phyloP scores from a whole-genome alignment of 2,888 invertebrate species.

The Agrotis exclamationis region DNA sequence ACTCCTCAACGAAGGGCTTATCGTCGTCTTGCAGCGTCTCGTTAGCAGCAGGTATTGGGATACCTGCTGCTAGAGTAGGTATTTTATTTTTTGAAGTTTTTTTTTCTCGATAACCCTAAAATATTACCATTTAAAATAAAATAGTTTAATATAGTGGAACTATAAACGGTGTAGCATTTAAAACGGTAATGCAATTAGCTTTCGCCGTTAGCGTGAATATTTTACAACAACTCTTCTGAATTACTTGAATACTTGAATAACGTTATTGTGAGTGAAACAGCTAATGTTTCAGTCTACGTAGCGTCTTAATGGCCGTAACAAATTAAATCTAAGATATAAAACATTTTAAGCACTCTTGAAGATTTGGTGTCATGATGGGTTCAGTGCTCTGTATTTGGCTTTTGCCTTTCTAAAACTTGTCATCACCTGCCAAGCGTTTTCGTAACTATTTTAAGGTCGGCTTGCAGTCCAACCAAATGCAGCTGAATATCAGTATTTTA shows the following conservation, averaged over 20 bases:
- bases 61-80: too few relatives aligned
- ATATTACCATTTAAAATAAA: conserved; percentile 29
- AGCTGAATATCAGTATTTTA: too few relatives aligned
- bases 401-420: neutral
- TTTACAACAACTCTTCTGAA: conserved; percentile 50
- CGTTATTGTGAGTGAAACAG: conserved; percentile 23
- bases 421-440: too few relatives aligned
- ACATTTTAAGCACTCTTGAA: conserved; percentile 20
- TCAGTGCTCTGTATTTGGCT: neutral
- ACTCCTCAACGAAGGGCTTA: too few relatives aligned
- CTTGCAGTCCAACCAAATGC: too few relatives aligned
- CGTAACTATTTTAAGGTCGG: too few relatives aligned
- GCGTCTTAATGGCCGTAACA: conserved; percentile 22
- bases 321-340: conserved; percentile 34
- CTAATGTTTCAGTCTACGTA: conserved; percentile 44
- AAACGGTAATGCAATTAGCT: conserved; percentile 59
- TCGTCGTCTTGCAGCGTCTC: too few relatives aligned
- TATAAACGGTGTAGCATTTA: conserved; percentile 50
- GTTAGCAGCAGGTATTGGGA: too few relatives aligned
- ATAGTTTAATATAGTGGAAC: conserved; percentile 52
- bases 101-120: conserved; percentile 23
- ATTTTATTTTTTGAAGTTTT: neutral
- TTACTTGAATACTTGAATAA: conserved; percentile 47
- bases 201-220: conserved; percentile 46
- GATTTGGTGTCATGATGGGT: conserved; percentile 1